Evolutionary conservation across 2,888 invertebrate genomes (phyloP).

Genomic region (Arrhopalites spinosus): DNA sequence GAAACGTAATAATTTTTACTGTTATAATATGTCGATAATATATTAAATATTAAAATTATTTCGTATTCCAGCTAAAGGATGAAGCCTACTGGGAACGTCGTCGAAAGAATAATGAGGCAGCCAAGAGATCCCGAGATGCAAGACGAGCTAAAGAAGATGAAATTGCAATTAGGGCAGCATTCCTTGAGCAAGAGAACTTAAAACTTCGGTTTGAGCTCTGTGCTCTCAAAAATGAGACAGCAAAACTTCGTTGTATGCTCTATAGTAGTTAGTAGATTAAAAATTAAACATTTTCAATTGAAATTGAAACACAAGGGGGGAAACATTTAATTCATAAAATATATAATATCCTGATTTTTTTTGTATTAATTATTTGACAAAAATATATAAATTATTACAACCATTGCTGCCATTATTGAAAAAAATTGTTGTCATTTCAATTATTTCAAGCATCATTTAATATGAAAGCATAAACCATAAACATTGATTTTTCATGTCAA

Average conservation of each 20-base stretch:
- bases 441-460: too few relatives aligned
- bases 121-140: constrained; percentile 89
- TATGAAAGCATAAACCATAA: too few relatives aligned
- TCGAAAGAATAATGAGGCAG: constrained; percentile 91
- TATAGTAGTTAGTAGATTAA: constrained; percentile 56
- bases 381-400: too few relatives aligned
- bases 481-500: too few relatives aligned
- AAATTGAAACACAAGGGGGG: neutral
- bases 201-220: constrained; percentile 73
- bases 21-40: too few relatives aligned
- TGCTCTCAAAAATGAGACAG: constrained; percentile 68
- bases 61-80: constrained; percentile 66
- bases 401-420: too few relatives aligned
- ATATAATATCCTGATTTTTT: too few relatives aligned
- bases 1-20: too few relatives aligned
- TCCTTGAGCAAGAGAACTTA: constrained; percentile 85
- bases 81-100: constrained; percentile 85
- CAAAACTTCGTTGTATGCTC: constrained; percentile 65
- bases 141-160: constrained; percentile 89
- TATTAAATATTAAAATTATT: too few relatives aligned
- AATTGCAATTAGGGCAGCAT: constrained; percentile 84
- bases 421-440: too few relatives aligned
- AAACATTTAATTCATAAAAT: neutral
- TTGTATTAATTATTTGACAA: too few relatives aligned
- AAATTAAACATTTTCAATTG: too few relatives aligned